These are phyloP conservation scores for Amphipyra tragopoginis DNA, from an alignment of 2,888 invertebrate species.

Conservation along the genomic window DNA sequence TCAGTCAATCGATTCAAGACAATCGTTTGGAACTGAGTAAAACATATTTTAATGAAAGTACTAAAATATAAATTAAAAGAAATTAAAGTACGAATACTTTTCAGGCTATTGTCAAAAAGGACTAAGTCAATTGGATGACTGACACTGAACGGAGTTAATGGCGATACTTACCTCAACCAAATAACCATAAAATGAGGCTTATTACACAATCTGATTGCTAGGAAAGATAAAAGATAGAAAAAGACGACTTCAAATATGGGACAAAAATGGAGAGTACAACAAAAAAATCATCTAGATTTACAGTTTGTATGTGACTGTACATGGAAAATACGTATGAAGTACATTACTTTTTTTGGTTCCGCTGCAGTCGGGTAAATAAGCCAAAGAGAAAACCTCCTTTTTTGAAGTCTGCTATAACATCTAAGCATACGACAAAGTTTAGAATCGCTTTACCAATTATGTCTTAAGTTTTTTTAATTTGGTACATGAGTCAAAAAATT, in stretches of 20 bases:
- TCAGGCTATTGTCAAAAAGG: slow-evolving; percentile 85
- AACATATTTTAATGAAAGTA: slow-evolving; percentile 39
- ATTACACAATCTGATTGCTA: slow-evolving; percentile 52
- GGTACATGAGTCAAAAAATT: neutral
- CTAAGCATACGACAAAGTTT: neutral
- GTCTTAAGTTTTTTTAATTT: neutral
- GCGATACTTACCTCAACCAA: slow-evolving; percentile 67
- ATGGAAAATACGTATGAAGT: neutral
- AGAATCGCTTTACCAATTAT: neutral
- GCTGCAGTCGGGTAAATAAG: slow-evolving; percentile 3
- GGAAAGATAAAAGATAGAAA: slow-evolving; percentile 11
- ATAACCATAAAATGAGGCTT: slow-evolving; percentile 61
- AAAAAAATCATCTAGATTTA: slow-evolving; percentile 2
- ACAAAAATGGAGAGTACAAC: slow-evolving; percentile 5
- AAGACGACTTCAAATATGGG: neutral
- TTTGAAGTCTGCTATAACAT: slow-evolving; percentile 14
- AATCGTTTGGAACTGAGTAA: slow-evolving; percentile 61
- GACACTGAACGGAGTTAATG: slow-evolving; percentile 70
- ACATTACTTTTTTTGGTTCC: slow-evolving; percentile 1
- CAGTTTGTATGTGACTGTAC: slow-evolving; percentile 16
- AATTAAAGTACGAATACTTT: slow-evolving; percentile 78
- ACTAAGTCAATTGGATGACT: slow-evolving; percentile 74
- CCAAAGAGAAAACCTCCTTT: slow-evolving; percentile 1
- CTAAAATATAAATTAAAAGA: slow-evolving; percentile 61
- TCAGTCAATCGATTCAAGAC: slow-evolving; percentile 61